Conservation (phyloP, 2,888 invertebrate genomes). For the Anthophora plumipes region DNA sequence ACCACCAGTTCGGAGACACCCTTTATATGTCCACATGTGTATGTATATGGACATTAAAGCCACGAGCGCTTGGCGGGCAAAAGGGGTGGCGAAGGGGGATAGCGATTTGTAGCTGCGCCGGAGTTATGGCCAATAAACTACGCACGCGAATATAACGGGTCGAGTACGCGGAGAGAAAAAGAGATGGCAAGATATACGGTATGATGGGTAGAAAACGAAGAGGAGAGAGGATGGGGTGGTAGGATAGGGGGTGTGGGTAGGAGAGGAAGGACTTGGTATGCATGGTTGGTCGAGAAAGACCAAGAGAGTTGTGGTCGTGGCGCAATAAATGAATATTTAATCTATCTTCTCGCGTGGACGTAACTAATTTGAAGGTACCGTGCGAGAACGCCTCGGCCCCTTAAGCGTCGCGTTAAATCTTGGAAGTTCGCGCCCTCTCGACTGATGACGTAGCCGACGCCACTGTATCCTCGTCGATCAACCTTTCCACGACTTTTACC, state of each 20-base stretch:
- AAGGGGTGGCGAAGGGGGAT: slow-evolving; percentile 35
- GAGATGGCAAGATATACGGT: slow-evolving; percentile 8
- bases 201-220: neutral
- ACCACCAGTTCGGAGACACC: too few relatives aligned
- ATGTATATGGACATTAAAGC: slow-evolving; percentile 63
- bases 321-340: slow-evolving; percentile 82
- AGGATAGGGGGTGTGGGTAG: neutral
- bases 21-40: neutral
- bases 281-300: neutral
- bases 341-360: slow-evolving; percentile 80
- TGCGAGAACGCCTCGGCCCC: slow-evolving; percentile 48
- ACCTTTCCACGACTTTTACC: neutral
- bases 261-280: neutral
- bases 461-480: slow-evolving; percentile 27
- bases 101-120: slow-evolving; percentile 79
- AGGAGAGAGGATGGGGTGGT: neutral
- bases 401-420: slow-evolving; percentile 68
- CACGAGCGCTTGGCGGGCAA: slow-evolving; percentile 6
- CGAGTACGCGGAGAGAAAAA: slow-evolving; percentile 43
- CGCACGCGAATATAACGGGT: slow-evolving; percentile 77
- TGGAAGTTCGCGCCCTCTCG: slow-evolving; percentile 51
- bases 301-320: slow-evolving; percentile 48
- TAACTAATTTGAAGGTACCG: slow-evolving; percentile 78
- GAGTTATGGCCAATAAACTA: slow-evolving; percentile 82
- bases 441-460: slow-evolving; percentile 7